These are phyloP conservation scores for Cataglyphis altisquamis DNA, from an alignment of 2,888 invertebrate genomes.

Conservation along the genomic window DNA sequence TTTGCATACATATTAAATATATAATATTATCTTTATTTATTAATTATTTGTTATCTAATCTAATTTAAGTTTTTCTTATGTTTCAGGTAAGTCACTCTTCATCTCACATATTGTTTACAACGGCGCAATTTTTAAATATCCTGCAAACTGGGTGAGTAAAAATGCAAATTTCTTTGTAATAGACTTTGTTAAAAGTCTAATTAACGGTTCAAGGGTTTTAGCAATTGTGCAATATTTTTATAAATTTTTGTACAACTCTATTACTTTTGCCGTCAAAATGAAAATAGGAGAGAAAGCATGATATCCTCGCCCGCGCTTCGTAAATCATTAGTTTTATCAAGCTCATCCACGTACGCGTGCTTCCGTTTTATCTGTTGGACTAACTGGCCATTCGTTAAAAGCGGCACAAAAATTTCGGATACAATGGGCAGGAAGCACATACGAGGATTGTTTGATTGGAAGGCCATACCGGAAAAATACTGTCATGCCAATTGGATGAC, in stretches of 20 bases:
- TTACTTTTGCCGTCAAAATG: slow-evolving; percentile 76
- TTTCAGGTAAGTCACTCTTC: slow-evolving; percentile 62
- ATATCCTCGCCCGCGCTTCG: slow-evolving; percentile 70
- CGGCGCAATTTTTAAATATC: neutral
- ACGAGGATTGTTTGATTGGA: slow-evolving; percentile 59
- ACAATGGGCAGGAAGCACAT: slow-evolving; percentile 78
- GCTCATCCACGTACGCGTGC: slow-evolving; percentile 82
- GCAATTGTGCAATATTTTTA: slow-evolving; percentile 25
- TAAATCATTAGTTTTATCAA: slow-evolving; percentile 86
- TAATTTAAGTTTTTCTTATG: slow-evolving; percentile 17
- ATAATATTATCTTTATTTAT: neutral
- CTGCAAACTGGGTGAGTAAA: slow-evolving; percentile 24
- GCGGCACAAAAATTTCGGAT: slow-evolving; percentile 74
- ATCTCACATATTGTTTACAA: neutral
- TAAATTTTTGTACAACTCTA: slow-evolving; percentile 74
- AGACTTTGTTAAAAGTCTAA: slow-evolving; percentile 27
- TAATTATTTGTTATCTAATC: neutral
- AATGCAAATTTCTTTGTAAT: neutral
- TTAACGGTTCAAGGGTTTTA: slow-evolving; percentile 19
- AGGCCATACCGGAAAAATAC: slow-evolving; percentile 62
- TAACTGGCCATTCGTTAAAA: slow-evolving; percentile 82
- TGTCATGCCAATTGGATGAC: slow-evolving; percentile 61
- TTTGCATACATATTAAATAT: neutral
- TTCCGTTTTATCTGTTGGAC: slow-evolving; percentile 83
- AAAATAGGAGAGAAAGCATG: slow-evolving; percentile 70